These are phyloP conservation scores for Petrocephalus schoutedeni DNA, from an alignment of 2,797 vertebrate genomes.

Conservation along the genomic window DNA sequence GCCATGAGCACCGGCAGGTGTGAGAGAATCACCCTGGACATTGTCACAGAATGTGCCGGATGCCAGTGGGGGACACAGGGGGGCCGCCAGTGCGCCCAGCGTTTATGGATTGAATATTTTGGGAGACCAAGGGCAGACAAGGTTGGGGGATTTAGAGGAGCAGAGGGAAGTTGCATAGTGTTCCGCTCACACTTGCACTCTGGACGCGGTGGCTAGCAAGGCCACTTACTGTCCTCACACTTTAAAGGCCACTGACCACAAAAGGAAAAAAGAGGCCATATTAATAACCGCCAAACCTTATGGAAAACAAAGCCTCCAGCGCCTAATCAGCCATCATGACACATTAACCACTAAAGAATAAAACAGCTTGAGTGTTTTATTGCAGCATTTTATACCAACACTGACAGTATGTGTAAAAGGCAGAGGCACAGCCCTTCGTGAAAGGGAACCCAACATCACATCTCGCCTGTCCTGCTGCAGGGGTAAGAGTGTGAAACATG, in stretches of 20 bases:
- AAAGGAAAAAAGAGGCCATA: not conserved
- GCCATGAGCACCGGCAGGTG: conserved; percentile 75
- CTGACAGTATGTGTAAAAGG: not conserved
- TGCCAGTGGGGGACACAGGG: conserved; percentile 55
- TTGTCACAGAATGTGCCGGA: conserved; percentile 66
- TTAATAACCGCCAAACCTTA: not conserved
- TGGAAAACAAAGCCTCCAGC: not conserved
- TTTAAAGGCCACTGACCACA: conserved; percentile 10
- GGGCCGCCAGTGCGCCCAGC: conserved; percentile 47
- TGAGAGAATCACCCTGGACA: conserved; percentile 75
- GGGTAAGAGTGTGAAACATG: not conserved
- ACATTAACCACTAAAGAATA: not conserved
- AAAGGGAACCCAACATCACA: not conserved
- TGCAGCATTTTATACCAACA: not conserved
- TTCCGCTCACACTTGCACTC: conserved; percentile 41
- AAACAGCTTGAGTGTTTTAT: not conserved
- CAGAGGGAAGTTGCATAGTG: conserved; percentile 48
- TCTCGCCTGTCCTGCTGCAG: not conserved
- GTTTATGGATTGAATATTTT: conserved; percentile 67
- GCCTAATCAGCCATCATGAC: not conserved
- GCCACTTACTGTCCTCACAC: conserved; percentile 1
- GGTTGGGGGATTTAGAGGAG: conserved; percentile 59
- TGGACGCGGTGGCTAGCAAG: conserved; percentile 43
- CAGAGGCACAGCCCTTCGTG: not conserved
- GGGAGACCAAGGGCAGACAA: conserved; percentile 67